Evolutionary conservation across 2,113 vertebrate genomes (phyloP).

Genomic region (Peucedramus taeniatus): DNA sequence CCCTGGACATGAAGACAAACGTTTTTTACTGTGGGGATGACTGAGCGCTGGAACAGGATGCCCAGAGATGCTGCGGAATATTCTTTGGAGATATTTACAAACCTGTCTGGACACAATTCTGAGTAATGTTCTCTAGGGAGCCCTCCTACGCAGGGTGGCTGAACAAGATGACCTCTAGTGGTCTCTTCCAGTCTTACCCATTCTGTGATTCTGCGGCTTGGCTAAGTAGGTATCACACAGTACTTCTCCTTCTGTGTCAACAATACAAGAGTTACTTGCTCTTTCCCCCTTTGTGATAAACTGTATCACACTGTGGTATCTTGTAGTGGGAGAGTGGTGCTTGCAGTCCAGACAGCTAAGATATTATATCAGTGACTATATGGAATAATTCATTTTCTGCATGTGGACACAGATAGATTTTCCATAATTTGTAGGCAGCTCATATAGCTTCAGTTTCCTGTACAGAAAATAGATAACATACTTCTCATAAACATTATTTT

Average conservation of each 20-base stretch:
- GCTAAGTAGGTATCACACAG: background rate
- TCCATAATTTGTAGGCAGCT: background rate
- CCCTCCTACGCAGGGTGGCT: background rate
- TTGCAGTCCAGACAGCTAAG: background rate
- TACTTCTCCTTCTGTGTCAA: background rate
- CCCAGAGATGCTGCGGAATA: background rate
- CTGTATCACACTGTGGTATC: background rate
- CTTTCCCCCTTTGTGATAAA: background rate
- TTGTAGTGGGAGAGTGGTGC: background rate
- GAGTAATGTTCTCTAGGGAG: background rate
- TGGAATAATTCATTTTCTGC: background rate
- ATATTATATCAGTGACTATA: background rate
- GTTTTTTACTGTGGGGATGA: background rate
- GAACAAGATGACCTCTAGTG: background rate
- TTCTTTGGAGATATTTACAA: background rate
- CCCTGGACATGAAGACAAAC: background rate
- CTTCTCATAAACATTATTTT: background rate
- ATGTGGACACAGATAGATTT: background rate
- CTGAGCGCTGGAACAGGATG: background rate
- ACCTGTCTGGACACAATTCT: background rate
- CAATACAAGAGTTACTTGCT: too few relatives aligned
- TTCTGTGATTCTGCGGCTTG: background rate
- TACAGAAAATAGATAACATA: background rate
- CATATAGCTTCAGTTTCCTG: background rate
- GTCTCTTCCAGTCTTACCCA: background rate